Conservation (phyloP, 2,797 vertebrate genomes). For the Uromys caudimaculatus region DNA sequence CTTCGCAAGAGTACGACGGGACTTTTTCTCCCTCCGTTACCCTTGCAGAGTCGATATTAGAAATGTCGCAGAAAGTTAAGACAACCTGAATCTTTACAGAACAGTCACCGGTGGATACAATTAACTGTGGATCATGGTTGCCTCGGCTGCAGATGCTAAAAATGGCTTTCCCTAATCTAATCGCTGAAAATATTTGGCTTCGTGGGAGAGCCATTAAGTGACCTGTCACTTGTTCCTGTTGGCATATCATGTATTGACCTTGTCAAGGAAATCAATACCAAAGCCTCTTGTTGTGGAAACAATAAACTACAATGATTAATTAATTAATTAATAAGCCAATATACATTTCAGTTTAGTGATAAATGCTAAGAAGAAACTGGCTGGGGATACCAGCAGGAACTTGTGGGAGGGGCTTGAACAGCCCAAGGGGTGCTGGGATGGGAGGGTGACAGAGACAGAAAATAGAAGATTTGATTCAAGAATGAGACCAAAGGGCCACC, state of each 20-base stretch:
- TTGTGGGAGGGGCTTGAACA: neutral
- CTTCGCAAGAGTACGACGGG: constrained; percentile 46
- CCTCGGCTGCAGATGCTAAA: constrained; percentile 22
- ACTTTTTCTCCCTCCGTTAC: constrained; percentile 21
- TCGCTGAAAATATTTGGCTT: constrained; percentile 73
- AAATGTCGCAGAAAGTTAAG: constrained; percentile 74
- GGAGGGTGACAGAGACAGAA: neutral
- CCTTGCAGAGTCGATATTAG: constrained; percentile 55
- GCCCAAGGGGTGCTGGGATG: neutral
- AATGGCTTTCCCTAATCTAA: constrained; percentile 68
- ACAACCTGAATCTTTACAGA: constrained; percentile 66
- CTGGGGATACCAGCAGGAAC: neutral
- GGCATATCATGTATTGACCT: constrained; percentile 45
- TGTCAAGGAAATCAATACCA: constrained; percentile 64
- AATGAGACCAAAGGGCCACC: neutral
- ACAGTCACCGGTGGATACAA: constrained; percentile 11
- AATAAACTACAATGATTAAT: constrained; percentile 58
- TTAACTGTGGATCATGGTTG: neutral
- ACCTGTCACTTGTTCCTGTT: constrained; percentile 57
- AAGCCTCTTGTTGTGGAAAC: constrained; percentile 50
- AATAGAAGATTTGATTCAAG: neutral
- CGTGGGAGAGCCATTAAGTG: constrained; percentile 51
- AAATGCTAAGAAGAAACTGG: constrained; percentile 1
- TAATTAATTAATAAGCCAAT: constrained; percentile 44
- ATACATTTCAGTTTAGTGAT: constrained; percentile 28